Evolutionary conservation across 2,888 invertebrate species (phyloP).

Genomic region (Cybosia mesomella): DNA sequence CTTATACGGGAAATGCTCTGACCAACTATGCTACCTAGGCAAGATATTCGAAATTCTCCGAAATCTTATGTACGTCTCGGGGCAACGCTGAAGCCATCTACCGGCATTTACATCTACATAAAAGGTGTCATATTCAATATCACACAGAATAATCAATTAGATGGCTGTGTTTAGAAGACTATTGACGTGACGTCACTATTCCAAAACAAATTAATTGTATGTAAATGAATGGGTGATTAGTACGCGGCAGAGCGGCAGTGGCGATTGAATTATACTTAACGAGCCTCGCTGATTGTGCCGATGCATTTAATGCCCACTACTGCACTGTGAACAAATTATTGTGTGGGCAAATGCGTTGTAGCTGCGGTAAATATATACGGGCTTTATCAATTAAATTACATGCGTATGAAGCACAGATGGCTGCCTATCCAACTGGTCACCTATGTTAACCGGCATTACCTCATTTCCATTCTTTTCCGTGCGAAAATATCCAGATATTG

Average conservation of each 20-base stretch:
- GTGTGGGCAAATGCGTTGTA: not conserved
- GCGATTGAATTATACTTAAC: conserved; percentile 72
- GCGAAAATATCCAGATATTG: too few species aligned
- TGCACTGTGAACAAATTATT: conserved; percentile 22
- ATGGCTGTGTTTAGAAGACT: not conserved
- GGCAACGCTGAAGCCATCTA: too few species aligned
- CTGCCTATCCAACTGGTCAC: too few species aligned
- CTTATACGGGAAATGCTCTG: too few species aligned
- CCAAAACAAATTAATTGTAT: conserved; percentile 70
- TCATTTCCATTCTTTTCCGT: too few species aligned
- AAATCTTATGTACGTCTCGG: too few species aligned
- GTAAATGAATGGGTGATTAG: conserved; percentile 67
- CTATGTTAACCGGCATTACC: too few species aligned
- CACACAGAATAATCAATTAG: not conserved
- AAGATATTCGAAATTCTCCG: too few species aligned
- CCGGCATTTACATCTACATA: too few species aligned
- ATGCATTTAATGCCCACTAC: conserved; percentile 41
- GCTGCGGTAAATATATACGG: not conserved
- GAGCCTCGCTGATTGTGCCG: conserved; percentile 63
- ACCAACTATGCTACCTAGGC: too few species aligned
- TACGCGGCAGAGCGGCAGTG: conserved; percentile 62
- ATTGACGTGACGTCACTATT: conserved; percentile 35
- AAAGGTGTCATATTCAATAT: too few species aligned
- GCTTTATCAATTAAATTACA: not conserved
- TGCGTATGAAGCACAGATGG: too few species aligned